These are phyloP conservation scores for Tachina grossa DNA, from an alignment of 2,888 invertebrate species.

Conservation along the genomic window DNA sequence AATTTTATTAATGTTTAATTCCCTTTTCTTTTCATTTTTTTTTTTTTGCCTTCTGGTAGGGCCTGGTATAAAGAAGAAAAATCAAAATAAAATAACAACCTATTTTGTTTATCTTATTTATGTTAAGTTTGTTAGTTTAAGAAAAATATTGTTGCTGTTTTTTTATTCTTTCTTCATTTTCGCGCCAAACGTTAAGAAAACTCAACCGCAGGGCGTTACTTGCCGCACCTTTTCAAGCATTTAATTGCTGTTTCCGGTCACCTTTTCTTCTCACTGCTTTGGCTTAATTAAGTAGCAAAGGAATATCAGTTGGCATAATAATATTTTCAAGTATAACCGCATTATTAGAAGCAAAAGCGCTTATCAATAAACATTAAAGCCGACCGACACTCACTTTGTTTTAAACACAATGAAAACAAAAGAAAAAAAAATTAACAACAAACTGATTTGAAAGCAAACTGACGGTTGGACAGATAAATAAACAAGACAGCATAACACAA, in stretches of 20 bases:
- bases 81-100: slow-evolving; percentile 18
- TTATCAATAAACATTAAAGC: slow-evolving; percentile 62
- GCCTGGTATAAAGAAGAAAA: background rate
- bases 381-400: slow-evolving; percentile 47
- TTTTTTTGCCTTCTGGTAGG: background rate
- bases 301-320: slow-evolving; percentile 37
- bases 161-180: slow-evolving; percentile 24
- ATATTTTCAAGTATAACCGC: slow-evolving; percentile 61
- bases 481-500: slow-evolving; percentile 17
- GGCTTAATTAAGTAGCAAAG: slow-evolving; percentile 9
- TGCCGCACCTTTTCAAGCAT: slow-evolving; percentile 72
- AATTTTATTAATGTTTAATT: slow-evolving; percentile 32
- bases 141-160: slow-evolving; percentile 23
- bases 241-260: slow-evolving; percentile 74
- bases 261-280: slow-evolving; percentile 52
- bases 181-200: slow-evolving; percentile 21
- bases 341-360: slow-evolving; percentile 59
- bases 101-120: slow-evolving; percentile 56
- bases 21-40: background rate
- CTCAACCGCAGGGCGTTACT: slow-evolving; percentile 69
- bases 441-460: slow-evolving; percentile 55
- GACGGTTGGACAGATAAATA: slow-evolving; percentile 25
- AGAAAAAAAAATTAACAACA: slow-evolving; percentile 12
- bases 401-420: slow-evolving; percentile 46
- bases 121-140: slow-evolving; percentile 52